Evolutionary conservation across 2,113 vertebrate genomes (phyloP).

Genomic region (Thinocorus orbignyianus): DNA sequence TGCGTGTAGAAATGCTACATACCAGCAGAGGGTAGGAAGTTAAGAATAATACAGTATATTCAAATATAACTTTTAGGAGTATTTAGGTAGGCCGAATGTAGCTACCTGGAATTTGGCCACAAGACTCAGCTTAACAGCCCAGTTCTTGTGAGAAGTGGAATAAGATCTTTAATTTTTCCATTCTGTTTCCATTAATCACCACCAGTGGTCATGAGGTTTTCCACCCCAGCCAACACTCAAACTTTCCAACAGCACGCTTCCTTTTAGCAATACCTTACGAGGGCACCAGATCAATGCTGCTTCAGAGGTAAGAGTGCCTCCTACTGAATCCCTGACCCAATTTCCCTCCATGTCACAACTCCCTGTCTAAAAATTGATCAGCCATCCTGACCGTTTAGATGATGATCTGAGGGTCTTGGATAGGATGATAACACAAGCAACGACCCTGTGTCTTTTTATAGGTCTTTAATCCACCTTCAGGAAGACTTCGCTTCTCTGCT

Average conservation of each 20-base stretch:
- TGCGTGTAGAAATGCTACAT: neutral
- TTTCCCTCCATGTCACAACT: fast-evolving
- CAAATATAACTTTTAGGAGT: conserved; percentile 52
- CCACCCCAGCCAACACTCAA: neutral
- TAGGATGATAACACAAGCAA: neutral
- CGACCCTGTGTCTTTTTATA: neutral
- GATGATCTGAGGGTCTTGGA: neutral
- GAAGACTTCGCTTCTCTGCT: neutral
- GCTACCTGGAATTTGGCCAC: conserved; percentile 60
- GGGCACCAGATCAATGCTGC: neutral
- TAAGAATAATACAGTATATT: conserved; percentile 39
- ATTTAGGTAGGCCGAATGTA: conserved; percentile 59
- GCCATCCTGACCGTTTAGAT: neutral
- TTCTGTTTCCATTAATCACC: conserved; percentile 55
- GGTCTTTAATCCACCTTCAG: neutral
- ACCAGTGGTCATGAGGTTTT: conserved; percentile 57
- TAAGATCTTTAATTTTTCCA: conserved; percentile 59
- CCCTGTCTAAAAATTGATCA: neutral
- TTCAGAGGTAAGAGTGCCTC: conserved; percentile 6
- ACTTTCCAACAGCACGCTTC: conserved; percentile 5
- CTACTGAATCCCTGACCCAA: neutral
- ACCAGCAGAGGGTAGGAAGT: conserved; percentile 43
- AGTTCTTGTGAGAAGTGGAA: conserved; percentile 48
- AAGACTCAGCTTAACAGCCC: conserved; percentile 43
- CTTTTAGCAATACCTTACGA: neutral